Conservation (phyloP, 2,888 invertebrate species). For the Tridacna gigas region DNA sequence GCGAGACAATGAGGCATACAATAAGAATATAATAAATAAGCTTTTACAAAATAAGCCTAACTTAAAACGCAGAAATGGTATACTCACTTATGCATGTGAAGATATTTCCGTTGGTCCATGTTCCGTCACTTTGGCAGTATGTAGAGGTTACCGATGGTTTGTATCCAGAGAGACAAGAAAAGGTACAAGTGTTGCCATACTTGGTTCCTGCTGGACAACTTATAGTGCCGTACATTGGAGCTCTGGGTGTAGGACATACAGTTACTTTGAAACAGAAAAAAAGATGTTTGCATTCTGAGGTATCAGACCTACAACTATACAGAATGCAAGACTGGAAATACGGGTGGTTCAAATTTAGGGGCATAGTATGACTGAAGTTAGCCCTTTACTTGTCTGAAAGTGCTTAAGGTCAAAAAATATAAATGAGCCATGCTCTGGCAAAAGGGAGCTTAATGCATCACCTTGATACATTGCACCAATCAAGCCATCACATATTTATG, state of each 20-base stretch:
- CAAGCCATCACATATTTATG: too few relatives aligned
- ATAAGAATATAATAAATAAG: too few relatives aligned
- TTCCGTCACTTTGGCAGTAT: neutral
- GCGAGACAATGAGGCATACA: too few relatives aligned
- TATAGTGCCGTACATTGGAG: neutral
- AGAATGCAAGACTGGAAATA: neutral
- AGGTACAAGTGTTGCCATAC: neutral
- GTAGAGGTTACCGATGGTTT: neutral
- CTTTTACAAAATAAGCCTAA: neutral
- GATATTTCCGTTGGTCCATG: conserved; percentile 2
- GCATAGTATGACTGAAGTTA: too few relatives aligned
- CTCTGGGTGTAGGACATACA: neutral
- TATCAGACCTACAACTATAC: too few relatives aligned
- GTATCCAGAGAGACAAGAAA: conserved; percentile 6
- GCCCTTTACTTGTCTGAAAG: too few relatives aligned
- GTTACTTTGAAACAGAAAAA: neutral
- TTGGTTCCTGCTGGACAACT: conserved; percentile 2
- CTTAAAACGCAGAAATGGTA: neutral
- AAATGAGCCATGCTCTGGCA: too few relatives aligned
- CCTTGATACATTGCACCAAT: too few relatives aligned
- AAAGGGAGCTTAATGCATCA: too few relatives aligned
- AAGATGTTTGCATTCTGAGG: neutral
- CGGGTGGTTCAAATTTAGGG: neutral
- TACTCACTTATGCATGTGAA: neutral
- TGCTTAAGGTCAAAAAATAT: too few relatives aligned